Evolutionary conservation across 2,113 vertebrate genomes (phyloP).

Genomic region (Macquaria australasica): DNA sequence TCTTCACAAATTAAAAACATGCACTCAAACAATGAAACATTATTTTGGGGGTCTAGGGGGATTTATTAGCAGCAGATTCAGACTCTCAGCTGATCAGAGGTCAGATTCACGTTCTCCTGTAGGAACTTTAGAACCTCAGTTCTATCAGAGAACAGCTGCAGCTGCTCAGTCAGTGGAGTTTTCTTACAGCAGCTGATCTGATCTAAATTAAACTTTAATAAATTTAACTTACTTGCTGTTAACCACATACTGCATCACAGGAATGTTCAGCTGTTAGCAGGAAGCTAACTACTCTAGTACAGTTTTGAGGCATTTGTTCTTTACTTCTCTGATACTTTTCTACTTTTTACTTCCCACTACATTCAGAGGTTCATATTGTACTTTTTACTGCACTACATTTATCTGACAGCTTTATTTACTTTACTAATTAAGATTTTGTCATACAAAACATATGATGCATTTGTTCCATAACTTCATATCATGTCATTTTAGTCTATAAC

Average conservation of each 20-base stretch:
- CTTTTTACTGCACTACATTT: not conserved
- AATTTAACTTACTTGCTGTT: not conserved
- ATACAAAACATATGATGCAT: no score
- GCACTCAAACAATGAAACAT: no score
- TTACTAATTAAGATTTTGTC: not conserved
- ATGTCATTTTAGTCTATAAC: no score
- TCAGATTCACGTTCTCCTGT: not conserved
- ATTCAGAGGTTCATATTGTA: no score
- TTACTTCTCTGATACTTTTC: no score
- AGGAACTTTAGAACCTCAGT: not conserved
- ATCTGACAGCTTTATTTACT: not conserved
- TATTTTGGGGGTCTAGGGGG: no score
- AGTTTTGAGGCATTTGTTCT: no score
- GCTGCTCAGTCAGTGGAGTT: not conserved
- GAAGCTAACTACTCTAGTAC: not conserved
- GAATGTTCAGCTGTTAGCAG: conserved; percentile 7
- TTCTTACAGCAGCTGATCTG: conserved; percentile 2
- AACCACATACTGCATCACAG: not conserved
- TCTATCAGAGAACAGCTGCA: not conserved
- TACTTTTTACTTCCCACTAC: no score
- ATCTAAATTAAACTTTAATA: not conserved
- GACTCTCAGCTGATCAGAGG: not conserved
- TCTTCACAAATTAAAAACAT: no score
- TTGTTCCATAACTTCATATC: no score
- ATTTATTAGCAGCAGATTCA: no score